These are phyloP conservation scores for Heliothis virescens DNA, from an alignment of 1,140 invertebrate genomes.

Conservation along the genomic window DNA sequence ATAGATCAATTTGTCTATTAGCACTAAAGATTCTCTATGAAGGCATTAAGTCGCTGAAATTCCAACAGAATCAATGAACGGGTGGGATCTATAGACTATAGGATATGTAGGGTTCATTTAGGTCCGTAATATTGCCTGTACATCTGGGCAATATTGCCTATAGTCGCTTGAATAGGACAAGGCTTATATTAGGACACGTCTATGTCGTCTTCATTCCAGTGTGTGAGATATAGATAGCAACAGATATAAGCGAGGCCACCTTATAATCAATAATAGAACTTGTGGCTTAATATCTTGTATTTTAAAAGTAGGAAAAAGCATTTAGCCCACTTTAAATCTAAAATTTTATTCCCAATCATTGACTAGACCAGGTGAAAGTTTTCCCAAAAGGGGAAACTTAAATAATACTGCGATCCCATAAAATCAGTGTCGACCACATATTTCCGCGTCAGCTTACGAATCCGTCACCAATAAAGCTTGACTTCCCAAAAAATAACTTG, in stretches of 20 bases:
- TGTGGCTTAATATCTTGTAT: too few species aligned
- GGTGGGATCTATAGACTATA: background rate
- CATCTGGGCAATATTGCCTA: too few species aligned
- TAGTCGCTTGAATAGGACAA: too few species aligned
- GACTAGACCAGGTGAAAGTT: background rate
- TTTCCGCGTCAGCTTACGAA: constrained; percentile 15
- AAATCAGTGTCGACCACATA: constrained; percentile 5
- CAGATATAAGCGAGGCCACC: too few species aligned
- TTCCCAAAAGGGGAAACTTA: background rate
- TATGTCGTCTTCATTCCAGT: too few species aligned
- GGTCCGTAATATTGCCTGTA: background rate
- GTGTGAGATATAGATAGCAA: too few species aligned
- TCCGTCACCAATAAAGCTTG: constrained; percentile 39
- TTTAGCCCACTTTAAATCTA: too few species aligned
- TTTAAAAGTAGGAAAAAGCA: too few species aligned
- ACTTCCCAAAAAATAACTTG: constrained; percentile 40
- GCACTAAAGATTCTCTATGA: background rate
- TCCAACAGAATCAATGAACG: background rate
- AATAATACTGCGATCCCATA: background rate
- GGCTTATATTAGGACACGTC: too few species aligned
- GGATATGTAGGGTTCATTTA: background rate
- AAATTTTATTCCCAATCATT: background rate
- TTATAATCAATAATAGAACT: too few species aligned
- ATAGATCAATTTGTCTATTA: background rate
- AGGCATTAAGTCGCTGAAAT: background rate